Evolutionary conservation across 37 sponge, comb jelly and placozoan genomes (phyloP).

Genomic region (Petrosia ficiformis): DNA sequence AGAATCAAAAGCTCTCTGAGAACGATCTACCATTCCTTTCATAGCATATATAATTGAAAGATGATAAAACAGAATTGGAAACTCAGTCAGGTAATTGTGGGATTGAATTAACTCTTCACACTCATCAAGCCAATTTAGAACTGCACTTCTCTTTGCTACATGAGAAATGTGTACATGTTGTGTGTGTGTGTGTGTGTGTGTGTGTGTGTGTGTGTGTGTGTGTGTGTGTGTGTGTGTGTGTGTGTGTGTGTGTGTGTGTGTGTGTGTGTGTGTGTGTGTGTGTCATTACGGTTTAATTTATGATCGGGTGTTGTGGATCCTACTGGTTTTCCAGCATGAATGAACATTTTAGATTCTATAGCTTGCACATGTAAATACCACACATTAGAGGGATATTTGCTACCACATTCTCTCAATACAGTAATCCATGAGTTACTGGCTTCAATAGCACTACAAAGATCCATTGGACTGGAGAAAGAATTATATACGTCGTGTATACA

Average conservation of each 20-base stretch:
- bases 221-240: too few species aligned
- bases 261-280: too few species aligned
- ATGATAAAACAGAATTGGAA: slow-evolving; percentile 37
- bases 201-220: too few species aligned
- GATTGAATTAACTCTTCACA: slow-evolving; percentile 16
- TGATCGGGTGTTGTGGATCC: not conserved
- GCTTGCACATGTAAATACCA: slow-evolving; percentile 42
- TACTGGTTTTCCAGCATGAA: slow-evolving; percentile 25
- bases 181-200: too few species aligned
- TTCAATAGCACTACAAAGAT: slow-evolving; percentile 4
- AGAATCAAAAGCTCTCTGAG: slow-evolving; percentile 14
- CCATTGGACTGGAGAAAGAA: slow-evolving; percentile 6
- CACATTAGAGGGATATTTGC: not conserved
- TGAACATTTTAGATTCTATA: slow-evolving; percentile 18
- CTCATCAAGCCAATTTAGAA: slow-evolving; percentile 23
- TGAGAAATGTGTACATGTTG: not conserved
- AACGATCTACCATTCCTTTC: not conserved
- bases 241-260: too few species aligned
- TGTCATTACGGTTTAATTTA: too few species aligned
- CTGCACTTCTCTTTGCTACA: not conserved
- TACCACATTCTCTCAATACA: too few species aligned
- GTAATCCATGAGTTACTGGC: slow-evolving; percentile 27
- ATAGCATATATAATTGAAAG: slow-evolving; percentile 32
- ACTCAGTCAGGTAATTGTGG: not conserved
- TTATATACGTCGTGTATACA: not conserved